Base-by-base conservation (phyloP, 2,888 invertebrate genomes). In the Campaea margaritaria region DNA sequence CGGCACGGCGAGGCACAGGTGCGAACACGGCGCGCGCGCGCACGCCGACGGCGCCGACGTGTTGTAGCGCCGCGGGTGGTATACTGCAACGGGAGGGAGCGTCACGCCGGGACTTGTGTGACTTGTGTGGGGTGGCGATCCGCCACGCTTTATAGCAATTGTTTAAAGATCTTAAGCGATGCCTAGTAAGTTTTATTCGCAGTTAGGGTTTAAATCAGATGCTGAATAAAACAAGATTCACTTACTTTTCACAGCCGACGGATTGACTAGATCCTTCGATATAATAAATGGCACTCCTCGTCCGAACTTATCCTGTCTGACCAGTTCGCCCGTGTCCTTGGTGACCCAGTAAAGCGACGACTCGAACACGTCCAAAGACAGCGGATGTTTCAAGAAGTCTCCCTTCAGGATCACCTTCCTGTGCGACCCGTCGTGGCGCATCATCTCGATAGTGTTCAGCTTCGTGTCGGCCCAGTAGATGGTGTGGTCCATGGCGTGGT, bases 391-490 rank as follows among this genome's bases (percentile, higher is more conserved):
- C 70, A 97, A 69, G 54, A 81, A 68, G 31, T 95, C 96, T n/a
- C 97, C 96, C 76, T 94, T 94, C 3, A 97, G 78, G 5, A 98
- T 93, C 0, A 95, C 91, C 74, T 94, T 95, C 16, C 98, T 89
- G 56, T 95, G 94, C 0, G 95, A 93, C 0, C 98, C 99, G 82
- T 98, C 97, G 46, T 94, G 94, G 49, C 94, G 94, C 93, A 98
- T 96, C 52, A 95, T 95, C 82, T 99, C 98, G 51, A 99, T 97
- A 0, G 95, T 96, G 74, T 98, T 97, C 38, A 97, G 89, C 82
- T 99, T 99, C 0, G 96, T 96, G 81, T 99, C 99, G 0, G 96
- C 97, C 99, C 99, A 99, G 86, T 97, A 99, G 13, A 99, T 92
- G 0, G 96, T 93, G 79, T 98, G 97, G 62, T 96, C 96, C 95